Evolutionary conservation across 2,113 vertebrate species (phyloP).

Genomic region (Nycticryphes semicollaris): DNA sequence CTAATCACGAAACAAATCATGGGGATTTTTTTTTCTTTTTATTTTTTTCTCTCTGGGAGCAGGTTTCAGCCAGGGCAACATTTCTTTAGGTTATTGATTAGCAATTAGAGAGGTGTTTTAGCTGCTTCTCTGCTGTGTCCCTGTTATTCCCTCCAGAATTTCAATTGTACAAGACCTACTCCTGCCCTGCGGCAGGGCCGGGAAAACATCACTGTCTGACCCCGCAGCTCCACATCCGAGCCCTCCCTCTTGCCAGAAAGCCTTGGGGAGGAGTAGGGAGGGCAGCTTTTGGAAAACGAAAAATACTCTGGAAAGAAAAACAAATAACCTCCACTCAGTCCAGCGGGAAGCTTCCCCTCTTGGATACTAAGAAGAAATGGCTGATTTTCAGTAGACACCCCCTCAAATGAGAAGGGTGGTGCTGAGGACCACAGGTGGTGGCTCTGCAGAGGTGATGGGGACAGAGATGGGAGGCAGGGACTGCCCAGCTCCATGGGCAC

Average conservation of each 20-base stretch:
- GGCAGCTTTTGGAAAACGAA: neutral
- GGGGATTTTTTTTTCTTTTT: neutral
- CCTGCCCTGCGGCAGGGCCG: neutral
- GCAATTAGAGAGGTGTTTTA: conserved; percentile 56
- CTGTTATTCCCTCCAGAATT: conserved; percentile 19
- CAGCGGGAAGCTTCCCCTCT: neutral
- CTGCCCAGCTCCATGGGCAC: fast-evolving
- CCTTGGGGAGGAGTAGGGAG: neutral
- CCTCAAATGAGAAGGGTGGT: fast-evolving
- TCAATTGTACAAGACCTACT: neutral
- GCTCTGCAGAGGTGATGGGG: neutral
- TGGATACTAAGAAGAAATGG: neutral
- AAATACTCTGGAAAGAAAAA: neutral
- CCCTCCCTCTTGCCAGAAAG: neutral
- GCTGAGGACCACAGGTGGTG: fast-evolving
- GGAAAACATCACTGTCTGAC: neutral
- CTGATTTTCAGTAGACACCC: neutral
- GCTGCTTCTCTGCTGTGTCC: conserved; percentile 19
- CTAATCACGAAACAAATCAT: neutral
- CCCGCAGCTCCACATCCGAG: neutral
- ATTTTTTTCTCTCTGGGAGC: neutral
- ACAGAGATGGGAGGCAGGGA: fast-evolving
- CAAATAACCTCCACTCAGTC: neutral
- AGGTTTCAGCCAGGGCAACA: conserved; percentile 38
- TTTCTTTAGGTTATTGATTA: conserved; percentile 61